These are phyloP conservation scores for Stigmatopora argus DNA, from an alignment of 2,113 vertebrate species.

Conservation along the genomic window DNA sequence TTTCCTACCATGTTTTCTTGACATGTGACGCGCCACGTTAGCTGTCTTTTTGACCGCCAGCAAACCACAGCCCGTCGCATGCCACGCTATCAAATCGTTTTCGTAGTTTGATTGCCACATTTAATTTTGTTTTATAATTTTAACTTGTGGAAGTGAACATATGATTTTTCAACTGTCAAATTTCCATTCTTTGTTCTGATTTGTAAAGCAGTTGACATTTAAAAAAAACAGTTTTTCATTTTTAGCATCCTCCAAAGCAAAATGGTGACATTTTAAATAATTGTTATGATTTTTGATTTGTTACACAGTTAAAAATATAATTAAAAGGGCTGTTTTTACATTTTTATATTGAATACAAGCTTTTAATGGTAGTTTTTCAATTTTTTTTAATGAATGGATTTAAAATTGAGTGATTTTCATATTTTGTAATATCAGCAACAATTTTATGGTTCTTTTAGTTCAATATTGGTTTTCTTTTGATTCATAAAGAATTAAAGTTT, in stretches of 20 bases:
- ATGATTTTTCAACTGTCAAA: neutral
- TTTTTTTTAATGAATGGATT: neutral
- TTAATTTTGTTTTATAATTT: neutral
- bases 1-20: neutral
- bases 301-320: too few species aligned
- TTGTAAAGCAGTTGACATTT: neutral
- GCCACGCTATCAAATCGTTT: neutral
- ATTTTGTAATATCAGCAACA: too few species aligned
- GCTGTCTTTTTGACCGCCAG: neutral
- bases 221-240: too few species aligned
- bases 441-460: too few species aligned
- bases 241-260: too few species aligned
- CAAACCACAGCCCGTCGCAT: neutral
- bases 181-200: neutral
- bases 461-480: too few species aligned
- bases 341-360: too few species aligned
- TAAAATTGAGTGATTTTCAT: neutral
- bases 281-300: too few species aligned
- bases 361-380: neutral
- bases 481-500: too few species aligned
- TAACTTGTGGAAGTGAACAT: neutral
- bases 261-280: too few species aligned
- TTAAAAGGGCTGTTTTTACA: too few species aligned
- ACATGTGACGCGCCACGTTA: constrained; percentile 1
- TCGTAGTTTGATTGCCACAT: neutral